phyloP scores from a whole-genome alignment of 2,113 vertebrate species.

The Lagopus muta region DNA sequence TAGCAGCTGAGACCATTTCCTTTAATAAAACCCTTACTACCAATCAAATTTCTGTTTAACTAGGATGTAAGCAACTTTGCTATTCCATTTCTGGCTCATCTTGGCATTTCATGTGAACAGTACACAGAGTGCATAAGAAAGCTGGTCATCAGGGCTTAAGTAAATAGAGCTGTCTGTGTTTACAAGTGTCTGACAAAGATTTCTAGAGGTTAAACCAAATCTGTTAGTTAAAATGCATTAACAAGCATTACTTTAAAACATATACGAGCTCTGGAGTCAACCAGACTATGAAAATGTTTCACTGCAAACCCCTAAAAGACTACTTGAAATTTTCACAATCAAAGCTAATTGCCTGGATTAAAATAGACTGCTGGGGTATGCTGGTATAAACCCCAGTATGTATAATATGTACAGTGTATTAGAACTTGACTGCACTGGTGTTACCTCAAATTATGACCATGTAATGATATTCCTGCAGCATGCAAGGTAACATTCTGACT shows the following conservation, averaged over 20 bases:
- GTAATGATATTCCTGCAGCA: not conserved
- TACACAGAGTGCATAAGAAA: not conserved
- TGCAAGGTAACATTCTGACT: not conserved
- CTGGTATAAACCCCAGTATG: not conserved
- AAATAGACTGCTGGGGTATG: not conserved
- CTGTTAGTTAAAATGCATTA: not conserved
- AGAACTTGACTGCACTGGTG: not conserved
- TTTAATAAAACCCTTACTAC: not conserved
- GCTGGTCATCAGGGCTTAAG: conserved; percentile 5
- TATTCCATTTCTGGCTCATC: not conserved
- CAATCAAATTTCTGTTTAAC: not conserved
- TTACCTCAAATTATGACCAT: not conserved
- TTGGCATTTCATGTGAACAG: not conserved
- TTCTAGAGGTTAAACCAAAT: conserved; percentile 41
- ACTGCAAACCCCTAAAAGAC: not conserved
- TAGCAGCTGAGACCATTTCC: not conserved
- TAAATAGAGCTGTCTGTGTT: conserved; percentile 36
- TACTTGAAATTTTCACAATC: not conserved
- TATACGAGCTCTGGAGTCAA: not conserved
- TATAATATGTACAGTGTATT: not conserved
- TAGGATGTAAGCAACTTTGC: not conserved
- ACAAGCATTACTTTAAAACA: conserved; percentile 16
- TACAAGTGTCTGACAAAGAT: conserved; percentile 26
- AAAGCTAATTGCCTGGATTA: not conserved
- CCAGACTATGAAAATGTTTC: not conserved